Evolutionary conservation across 2,797 vertebrate genomes (phyloP).

Genomic region (Synaphobranchus kaupii): DNA sequence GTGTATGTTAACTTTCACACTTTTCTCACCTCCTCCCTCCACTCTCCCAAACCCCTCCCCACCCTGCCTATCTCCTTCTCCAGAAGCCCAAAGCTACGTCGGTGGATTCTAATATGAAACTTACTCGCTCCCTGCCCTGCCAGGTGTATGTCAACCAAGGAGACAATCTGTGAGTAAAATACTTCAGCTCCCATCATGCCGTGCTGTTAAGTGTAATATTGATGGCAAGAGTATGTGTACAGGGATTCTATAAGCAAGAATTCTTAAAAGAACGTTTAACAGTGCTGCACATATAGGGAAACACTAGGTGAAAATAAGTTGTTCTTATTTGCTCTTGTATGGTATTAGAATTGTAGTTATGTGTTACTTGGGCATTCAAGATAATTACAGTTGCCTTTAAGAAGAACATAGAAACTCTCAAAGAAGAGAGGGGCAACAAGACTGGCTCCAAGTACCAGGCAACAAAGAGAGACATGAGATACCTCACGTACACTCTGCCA

Average conservation of each 20-base stretch:
- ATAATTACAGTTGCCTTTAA: no score
- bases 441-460: no score
- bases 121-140: conserved; percentile 88
- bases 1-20: conserved; percentile 40
- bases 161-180: conserved; percentile 86
- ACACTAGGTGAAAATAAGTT: no score
- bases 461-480: no score
- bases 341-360: no score
- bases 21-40: conserved; percentile 17
- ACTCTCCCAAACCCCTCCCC: background rate
- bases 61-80: conserved; percentile 41
- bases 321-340: no score
- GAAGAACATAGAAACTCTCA: no score
- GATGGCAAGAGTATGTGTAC: background rate
- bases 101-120: conserved; percentile 84
- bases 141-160: conserved; percentile 92
- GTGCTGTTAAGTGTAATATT: background rate
- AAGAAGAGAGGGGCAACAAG: no score
- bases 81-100: conserved; percentile 91
- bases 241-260: background rate
- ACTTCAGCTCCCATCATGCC: conserved; percentile 17
- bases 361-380: no score
- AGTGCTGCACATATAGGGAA: no score
- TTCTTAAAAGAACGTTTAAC: no score
- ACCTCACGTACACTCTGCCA: no score